Evolutionary conservation across 1,140 invertebrate genomes (phyloP).

Genomic region (Euwallacea fornicatus): DNA sequence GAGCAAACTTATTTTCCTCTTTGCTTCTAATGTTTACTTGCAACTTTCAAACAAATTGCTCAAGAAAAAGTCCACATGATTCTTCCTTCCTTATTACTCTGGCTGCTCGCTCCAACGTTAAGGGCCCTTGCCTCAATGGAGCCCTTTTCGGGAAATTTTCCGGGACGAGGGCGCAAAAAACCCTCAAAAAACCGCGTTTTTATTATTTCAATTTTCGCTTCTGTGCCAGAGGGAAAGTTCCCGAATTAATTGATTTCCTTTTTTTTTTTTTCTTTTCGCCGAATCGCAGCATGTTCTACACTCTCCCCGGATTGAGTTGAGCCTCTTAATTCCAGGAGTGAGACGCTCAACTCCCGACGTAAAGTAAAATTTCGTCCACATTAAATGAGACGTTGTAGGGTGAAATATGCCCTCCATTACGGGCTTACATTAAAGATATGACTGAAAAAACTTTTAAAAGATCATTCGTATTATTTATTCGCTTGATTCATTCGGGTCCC

Average conservation of each 20-base stretch:
- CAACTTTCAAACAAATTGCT: slow-evolving; percentile 39
- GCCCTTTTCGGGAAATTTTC: too few species aligned
- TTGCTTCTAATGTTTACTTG: slow-evolving; percentile 40
- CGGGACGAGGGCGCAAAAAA: too few species aligned
- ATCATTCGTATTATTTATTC: slow-evolving; percentile 47
- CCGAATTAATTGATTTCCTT: too few species aligned
- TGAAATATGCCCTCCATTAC: slow-evolving; percentile 51
- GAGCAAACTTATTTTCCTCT: slow-evolving; percentile 37
- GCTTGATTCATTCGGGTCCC: slow-evolving; percentile 45
- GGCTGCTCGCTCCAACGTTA: slow-evolving; percentile 8
- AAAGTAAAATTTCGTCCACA: slow-evolving; percentile 40
- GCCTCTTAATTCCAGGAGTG: slow-evolving; percentile 13
- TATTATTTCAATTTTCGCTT: neutral
- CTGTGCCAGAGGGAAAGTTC: neutral
- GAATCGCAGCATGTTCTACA: too few species aligned
- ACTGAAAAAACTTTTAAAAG: slow-evolving; percentile 46
- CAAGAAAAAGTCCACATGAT: slow-evolving; percentile 17
- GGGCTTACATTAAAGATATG: slow-evolving; percentile 50
- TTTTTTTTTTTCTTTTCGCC: too few species aligned
- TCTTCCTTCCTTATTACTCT: slow-evolving; percentile 21
- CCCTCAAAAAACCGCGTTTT: neutral
- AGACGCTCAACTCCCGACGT: slow-evolving; percentile 29
- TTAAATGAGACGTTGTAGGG: slow-evolving; percentile 46
- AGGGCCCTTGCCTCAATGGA: slow-evolving; percentile 10
- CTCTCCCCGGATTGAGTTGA: neutral